Percentiles rank a stretch among this genome's conserved stretches.
Evolutionary conservation across 2,113 vertebrate genomes (phyloP).

Genomic region (Macrotus californicus): DNA sequence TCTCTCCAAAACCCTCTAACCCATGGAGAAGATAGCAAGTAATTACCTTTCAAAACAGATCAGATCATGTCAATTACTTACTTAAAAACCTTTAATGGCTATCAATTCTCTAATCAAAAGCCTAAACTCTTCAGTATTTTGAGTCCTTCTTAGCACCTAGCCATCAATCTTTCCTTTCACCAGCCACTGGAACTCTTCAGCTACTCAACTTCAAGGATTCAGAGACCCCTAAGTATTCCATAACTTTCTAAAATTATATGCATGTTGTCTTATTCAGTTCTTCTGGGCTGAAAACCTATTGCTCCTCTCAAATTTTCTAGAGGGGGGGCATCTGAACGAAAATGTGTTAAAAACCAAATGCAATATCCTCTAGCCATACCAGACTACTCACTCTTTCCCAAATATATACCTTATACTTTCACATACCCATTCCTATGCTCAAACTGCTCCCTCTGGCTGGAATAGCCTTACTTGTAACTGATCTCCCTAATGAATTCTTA

Average conservation of each 20-base stretch:
- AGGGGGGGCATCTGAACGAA: background rate
- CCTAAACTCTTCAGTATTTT: background rate
- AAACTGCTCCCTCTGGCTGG: background rate
- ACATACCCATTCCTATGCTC: background rate
- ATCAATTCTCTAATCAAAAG: background rate
- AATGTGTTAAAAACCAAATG: background rate
- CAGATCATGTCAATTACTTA: background rate
- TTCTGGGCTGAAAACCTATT: background rate
- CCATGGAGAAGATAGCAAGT: background rate
- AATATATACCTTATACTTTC: background rate
- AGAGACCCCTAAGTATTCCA: background rate
- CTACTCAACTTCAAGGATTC: background rate
- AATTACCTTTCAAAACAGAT: slow-evolving; percentile 2
- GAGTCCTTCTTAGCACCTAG: background rate
- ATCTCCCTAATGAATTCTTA: background rate
- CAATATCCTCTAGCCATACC: background rate
- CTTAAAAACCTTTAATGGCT: background rate
- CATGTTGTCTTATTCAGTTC: background rate
- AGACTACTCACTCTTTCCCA: background rate
- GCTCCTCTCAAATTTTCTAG: background rate
- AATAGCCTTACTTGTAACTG: background rate
- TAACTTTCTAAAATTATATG: background rate
- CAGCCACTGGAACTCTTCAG: background rate
- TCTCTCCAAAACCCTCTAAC: background rate
- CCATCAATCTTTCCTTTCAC: background rate